Conservation (phyloP, 2,797 vertebrate species). For the Enteromius argenteus region DNA sequence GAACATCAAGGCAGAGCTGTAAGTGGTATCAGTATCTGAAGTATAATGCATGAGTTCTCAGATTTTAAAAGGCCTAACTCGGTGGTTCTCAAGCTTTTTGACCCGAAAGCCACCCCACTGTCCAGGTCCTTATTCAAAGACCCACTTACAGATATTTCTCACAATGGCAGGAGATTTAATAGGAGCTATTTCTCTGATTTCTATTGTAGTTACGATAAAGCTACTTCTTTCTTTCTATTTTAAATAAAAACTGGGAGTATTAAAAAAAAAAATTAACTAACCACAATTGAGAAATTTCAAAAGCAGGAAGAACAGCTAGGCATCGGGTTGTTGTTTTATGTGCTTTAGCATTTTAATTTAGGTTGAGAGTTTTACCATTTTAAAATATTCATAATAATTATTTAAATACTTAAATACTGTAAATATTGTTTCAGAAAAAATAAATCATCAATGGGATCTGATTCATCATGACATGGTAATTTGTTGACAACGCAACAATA, state of each 20-base stretch:
- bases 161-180: too few species aligned
- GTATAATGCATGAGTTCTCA: conserved; percentile 6
- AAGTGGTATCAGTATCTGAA: conserved; percentile 12
- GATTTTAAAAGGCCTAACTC: not conserved
- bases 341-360: not conserved
- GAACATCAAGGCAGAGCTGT: conserved; percentile 3
- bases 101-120: not conserved
- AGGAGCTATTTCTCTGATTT: not conserved
- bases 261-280: not conserved
- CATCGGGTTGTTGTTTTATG: not conserved
- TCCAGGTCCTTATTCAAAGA: not conserved
- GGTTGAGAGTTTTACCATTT: not conserved
- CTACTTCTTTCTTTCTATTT: not conserved
- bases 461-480: not conserved
- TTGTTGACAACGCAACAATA: not conserved
- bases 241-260: not conserved
- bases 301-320: not conserved
- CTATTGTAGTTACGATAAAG: not conserved
- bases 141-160: not conserved
- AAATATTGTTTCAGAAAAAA: not conserved
- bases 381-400: not conserved
- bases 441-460: not conserved
- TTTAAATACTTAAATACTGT: not conserved
- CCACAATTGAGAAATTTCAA: not conserved
- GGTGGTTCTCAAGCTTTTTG: not conserved